phyloP scores from a whole-genome alignment of 2,113 vertebrate species.

The Odocoileus virginianus region DNA sequence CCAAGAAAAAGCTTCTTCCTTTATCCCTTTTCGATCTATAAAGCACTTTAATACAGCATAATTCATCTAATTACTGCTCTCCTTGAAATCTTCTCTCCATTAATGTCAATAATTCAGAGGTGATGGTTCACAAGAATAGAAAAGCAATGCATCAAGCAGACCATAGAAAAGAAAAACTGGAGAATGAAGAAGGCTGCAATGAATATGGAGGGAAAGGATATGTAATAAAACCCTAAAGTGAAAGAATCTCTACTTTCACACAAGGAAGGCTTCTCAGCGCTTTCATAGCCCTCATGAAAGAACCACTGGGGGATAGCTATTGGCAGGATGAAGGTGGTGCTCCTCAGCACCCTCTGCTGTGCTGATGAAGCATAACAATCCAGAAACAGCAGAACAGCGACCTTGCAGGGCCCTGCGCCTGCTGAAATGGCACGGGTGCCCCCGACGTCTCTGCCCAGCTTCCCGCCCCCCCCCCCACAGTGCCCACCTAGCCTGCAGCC shows the following conservation, averaged over 20 bases:
- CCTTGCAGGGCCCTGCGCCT: background rate
- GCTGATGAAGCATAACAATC: background rate
- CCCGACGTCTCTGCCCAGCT: rapidly evolving
- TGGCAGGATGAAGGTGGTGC: rapidly evolving
- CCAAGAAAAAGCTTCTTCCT: background rate
- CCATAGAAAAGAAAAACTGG: background rate
- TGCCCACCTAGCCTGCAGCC: background rate
- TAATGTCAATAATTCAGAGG: constrained; percentile 14
- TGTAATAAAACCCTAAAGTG: background rate
- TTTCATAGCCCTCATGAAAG: background rate
- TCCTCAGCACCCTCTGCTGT: background rate
- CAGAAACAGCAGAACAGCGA: background rate
- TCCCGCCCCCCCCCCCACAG: background rate
- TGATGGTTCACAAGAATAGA: background rate
- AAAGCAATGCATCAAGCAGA: background rate
- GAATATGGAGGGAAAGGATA: background rate
- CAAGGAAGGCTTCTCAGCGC: background rate
- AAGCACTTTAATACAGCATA: background rate
- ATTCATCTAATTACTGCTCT: background rate
- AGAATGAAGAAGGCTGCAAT: background rate
- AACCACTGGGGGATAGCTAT: background rate
- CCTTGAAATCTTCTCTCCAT: constrained; percentile 1
- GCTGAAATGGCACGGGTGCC: no score
- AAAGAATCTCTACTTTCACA: background rate
- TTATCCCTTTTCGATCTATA: background rate